Evolutionary conservation across 1,140 invertebrate genomes (phyloP), one percentile per base, ranked within the genome.

Genomic region (Nilaparvata lugens): DNA sequence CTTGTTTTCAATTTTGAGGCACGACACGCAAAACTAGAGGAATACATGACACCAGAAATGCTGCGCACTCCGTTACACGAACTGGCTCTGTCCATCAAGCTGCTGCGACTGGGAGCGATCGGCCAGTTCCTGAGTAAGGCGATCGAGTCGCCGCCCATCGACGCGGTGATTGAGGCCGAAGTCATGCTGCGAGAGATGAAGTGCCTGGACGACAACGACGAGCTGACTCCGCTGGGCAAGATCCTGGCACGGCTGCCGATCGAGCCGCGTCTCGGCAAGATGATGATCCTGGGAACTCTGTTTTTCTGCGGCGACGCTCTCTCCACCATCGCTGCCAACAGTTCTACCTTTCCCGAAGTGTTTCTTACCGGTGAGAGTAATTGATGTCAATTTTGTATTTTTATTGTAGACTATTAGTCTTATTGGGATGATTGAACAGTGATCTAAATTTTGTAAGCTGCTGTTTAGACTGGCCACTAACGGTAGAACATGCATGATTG

Each of bases 11-110:
- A 28, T 35, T 68, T 63, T 0, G 75, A 78, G 58, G 83, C 86
- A 0, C 76, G 90, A 18, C 91, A 74, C 68, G 75, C 83, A 0
- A 84, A 81, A 56, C 75, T 97, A 52, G 93, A 97, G 9, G 89
- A 96, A 66, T 90, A 95, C 67, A 86, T 92, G 70, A 95, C 91
- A 0, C 93, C 94, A 0, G 95, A 97, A 78, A 97, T 97, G 81
- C 95, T 97, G 75, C 79, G 95, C 54, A 97, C 93, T 2, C 95
- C 95, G 0, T 76, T 97, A 3, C 94, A 97, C 70, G 94, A 97
- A 71, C 75, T 94, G 42, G 87, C 89, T 0, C 76, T 94, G 14
- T 87, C 85, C 61, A 89, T 90, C 70, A 92, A 95, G 73, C 74
- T 97, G 2, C 76, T 97, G n/a, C 81, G 89, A 54, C 75, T 97